Base-by-base conservation (phyloP, 2,888 invertebrate genomes). In the Harpalus rufipes region DNA sequence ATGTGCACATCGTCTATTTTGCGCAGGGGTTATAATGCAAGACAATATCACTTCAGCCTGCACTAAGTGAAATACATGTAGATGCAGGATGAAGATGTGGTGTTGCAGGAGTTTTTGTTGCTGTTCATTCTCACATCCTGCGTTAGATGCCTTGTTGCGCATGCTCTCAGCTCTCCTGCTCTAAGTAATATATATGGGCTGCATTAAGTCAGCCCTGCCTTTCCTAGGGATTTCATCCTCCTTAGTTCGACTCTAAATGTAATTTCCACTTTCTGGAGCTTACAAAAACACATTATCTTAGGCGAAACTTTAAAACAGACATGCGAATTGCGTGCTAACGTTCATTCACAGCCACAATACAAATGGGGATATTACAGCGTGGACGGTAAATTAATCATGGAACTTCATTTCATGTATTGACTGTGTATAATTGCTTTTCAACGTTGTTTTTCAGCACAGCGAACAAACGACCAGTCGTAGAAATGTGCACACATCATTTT, bases 231-330 rank as follows among this genome's bases (percentile, higher is more conserved):
- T 74, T 63, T 21, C 65, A 65, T 63, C 84, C 56, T 76, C 63
- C 78, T 84, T 84, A 84, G 78, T 84, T 84, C 56, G 84, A 78
- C 84, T 84, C 78, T 84, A 84, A 84, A 84, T 84, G 84, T 65
- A 84, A 84, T 84, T 84, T 84, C 84, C 84, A 84, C 78, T 84
- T 84, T 84, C 78, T 14, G 18, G 44, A 21, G 63, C 84, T 84
- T 84, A 78, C 84, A 84, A 84, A 83, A 84, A 84, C 84, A 84
- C 84, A 84, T 84, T 84, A 78, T 78, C 84, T 76, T 78, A 21
- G 76, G n/a, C 51, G 44, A 78, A 84, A 78, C 84, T 84, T 84
- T 84, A 44, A 68, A 65, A 72, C 78, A 84, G 63, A 84, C 84
- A 84, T 78, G 84, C 25, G 63, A 84, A 84, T 84, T 84, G 84